Evolutionary conservation across 1,140 invertebrate genomes (phyloP), one percentile per base, ranked within the genome.

Genomic region (Drosophila prosaltans): DNA sequence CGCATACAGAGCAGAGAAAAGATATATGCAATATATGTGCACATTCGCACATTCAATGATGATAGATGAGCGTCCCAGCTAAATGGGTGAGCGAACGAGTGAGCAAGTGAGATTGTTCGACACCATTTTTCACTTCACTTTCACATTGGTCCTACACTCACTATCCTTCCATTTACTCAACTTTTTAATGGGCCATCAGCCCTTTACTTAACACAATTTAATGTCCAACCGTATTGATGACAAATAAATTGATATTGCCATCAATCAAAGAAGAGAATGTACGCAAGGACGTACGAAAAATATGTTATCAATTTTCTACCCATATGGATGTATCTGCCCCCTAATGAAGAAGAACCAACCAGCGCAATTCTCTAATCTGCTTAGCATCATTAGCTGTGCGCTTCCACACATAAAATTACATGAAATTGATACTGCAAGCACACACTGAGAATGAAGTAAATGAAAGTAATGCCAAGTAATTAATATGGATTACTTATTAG

Each of bases 211-310:
- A 65, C 58, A 51, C 74, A 72, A 57, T 59, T 78, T 65, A 59
- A 74, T 83, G 63, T 69, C 39, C 16, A 63, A 59, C 2, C 32
- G 60, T 70, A 81, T 78, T 84, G 72, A 86, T 86, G 82, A 60
- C 78, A 78, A 81, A 85, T 81, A 78, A 84, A 84, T 81, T 81
- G 70, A 75, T 66, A 61, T 61, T 69, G 78, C 71, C 78, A 85
- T 86, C 78, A 86, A 85, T 86, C 78, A 84, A 58, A 39, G 59
- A 36, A 26, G 36, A 48, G 45, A 10, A 65, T 64, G 28, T 21
- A 39, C 43, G 41, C n/a, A 65, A 66, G 28, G 21, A 39, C 43
- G 41, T n/a, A 60, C 7, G 43, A 4, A 10, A 51, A 51, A 9
- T 26, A 51, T 51, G 2, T 24, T 51, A 1, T 26, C 45, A 51